These are phyloP conservation scores for Diprion similis DNA, from an alignment of 1,140 invertebrate species.

Conservation along the genomic window DNA sequence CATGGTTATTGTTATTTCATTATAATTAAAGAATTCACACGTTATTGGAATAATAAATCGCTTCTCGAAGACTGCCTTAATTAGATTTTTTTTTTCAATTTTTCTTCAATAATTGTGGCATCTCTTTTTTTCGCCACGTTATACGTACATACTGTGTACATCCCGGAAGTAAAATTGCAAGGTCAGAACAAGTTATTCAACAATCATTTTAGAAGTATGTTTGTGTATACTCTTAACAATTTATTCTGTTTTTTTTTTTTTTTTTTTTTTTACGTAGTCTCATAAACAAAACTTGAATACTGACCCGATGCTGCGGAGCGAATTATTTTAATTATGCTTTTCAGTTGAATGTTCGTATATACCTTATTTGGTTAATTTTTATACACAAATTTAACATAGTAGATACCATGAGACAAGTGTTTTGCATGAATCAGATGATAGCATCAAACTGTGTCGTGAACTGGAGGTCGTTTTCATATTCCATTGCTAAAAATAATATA, in stretches of 20 bases:
- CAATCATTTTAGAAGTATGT: background rate
- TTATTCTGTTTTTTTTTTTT: background rate
- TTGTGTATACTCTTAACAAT: background rate
- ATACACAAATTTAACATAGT: background rate
- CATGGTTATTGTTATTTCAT: too few species aligned
- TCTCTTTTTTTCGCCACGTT: conserved; percentile 24
- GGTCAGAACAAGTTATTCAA: background rate
- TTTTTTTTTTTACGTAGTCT: conserved; percentile 3
- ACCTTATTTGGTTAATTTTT: too few species aligned
- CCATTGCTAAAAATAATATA: too few species aligned
- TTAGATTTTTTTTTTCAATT: conserved; percentile 2
- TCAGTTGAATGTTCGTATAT: too few species aligned
- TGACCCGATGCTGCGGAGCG: background rate
- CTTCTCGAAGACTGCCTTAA: background rate
- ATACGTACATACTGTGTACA: background rate
- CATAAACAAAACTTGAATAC: background rate
- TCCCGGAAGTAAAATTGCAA: background rate
- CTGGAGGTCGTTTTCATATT: background rate
- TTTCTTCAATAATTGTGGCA: background rate
- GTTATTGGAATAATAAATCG: too few species aligned
- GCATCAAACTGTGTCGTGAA: conserved; percentile 9
- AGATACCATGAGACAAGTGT: background rate
- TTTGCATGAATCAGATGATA: background rate
- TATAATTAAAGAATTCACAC: too few species aligned
- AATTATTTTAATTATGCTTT: background rate